These are phyloP conservation scores for Malurus leucopterus DNA, from an alignment of 2,797 vertebrate genomes.

Conservation along the genomic window DNA sequence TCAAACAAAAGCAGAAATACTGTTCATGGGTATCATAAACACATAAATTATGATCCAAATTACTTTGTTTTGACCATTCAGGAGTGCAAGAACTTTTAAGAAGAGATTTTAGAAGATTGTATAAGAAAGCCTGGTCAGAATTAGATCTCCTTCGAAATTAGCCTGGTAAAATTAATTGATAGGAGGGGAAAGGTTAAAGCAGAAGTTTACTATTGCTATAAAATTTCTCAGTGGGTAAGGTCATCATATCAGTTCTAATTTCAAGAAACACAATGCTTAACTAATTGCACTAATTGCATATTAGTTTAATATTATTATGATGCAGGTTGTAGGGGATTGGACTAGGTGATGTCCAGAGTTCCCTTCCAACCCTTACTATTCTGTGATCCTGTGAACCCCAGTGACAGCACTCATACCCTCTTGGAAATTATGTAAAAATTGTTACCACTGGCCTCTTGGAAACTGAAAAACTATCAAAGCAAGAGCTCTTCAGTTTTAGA, in stretches of 20 bases:
- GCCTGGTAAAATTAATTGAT: neutral
- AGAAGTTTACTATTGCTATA: neutral
- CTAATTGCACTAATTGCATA: neutral
- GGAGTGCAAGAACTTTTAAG: neutral
- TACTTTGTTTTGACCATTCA: neutral
- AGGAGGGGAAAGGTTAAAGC: neutral
- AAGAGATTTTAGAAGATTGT: neutral
- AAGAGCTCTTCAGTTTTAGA: neutral
- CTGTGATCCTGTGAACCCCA: neutral
- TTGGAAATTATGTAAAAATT: neutral
- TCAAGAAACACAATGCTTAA: neutral
- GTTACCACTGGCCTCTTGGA: neutral
- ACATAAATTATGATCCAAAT: neutral
- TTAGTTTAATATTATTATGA: slow-evolving; percentile 2
- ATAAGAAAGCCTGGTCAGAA: neutral
- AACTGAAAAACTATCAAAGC: neutral
- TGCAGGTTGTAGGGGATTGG: neutral
- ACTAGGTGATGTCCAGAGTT: neutral
- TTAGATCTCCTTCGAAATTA: neutral
- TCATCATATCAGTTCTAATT: slow-evolving; percentile 11
- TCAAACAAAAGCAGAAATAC: slow-evolving; percentile 14
- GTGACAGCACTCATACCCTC: accelerated
- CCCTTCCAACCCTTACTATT: neutral
- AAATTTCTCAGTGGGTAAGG: neutral
- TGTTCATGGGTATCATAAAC: neutral